Percentiles rank a stretch among this genome's conserved stretches.
These are phyloP conservation scores for Callipepla squamata DNA, from an alignment of 2,113 vertebrate genomes.

Conservation along the genomic window DNA sequence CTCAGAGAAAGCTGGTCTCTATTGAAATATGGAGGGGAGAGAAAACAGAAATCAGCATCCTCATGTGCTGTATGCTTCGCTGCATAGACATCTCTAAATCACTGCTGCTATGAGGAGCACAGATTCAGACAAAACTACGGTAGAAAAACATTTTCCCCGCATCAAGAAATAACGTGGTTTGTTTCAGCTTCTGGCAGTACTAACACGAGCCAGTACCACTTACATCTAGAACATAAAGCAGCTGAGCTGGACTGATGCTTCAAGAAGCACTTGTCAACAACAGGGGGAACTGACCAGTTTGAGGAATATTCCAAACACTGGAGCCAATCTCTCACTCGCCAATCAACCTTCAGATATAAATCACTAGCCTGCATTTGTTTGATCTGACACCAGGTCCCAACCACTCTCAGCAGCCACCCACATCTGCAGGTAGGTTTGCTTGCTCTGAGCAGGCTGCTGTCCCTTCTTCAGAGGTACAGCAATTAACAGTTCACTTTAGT, in stretches of 20 bases:
- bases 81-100: neutral
- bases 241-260: neutral
- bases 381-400: neutral
- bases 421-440: neutral
- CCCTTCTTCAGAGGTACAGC: neutral
- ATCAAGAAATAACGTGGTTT: neutral
- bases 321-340: neutral
- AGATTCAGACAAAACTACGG: neutral
- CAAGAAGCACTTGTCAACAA: neutral
- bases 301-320: neutral
- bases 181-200: neutral
- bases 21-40: neutral
- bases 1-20: neutral
- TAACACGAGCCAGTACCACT: neutral
- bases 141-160: neutral
- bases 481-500: neutral
- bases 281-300: neutral
- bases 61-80: accelerated
- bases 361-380: neutral
- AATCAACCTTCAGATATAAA: neutral
- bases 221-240: neutral
- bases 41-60: neutral
- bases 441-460: neutral
- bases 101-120: neutral
- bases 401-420: neutral